Evolutionary conservation across 2,797 vertebrate species (phyloP).

Genomic region (Ambastaia sidthimunki): DNA sequence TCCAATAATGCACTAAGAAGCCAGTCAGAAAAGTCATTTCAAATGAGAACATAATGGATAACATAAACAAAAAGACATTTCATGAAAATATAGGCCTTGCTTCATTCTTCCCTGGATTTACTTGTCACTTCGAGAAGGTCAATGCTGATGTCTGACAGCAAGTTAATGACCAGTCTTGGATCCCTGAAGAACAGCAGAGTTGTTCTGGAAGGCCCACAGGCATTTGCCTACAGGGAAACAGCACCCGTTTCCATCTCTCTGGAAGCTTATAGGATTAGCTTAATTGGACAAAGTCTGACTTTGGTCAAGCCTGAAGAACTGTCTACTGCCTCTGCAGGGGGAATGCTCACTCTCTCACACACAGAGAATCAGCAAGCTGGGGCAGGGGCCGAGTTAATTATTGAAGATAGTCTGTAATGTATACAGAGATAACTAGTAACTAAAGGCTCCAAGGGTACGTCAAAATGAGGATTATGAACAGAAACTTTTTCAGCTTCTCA

Average conservation of each 20-base stretch:
- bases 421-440: slow-evolving; percentile 48
- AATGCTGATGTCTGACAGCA: slow-evolving; percentile 29
- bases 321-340: slow-evolving; percentile 23
- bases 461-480: slow-evolving; percentile 27
- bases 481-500: slow-evolving; percentile 22
- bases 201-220: slow-evolving; percentile 17
- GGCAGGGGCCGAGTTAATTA: slow-evolving; percentile 47
- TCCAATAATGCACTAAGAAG: slow-evolving; percentile 20
- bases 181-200: slow-evolving; percentile 13
- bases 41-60: neutral
- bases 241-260: slow-evolving; percentile 34
- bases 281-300: slow-evolving; percentile 46
- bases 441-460: slow-evolving; percentile 39
- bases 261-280: slow-evolving; percentile 46
- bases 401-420: slow-evolving; percentile 46
- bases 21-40: neutral
- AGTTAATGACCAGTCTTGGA: slow-evolving; percentile 9
- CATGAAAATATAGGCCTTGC: neutral
- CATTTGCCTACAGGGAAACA: slow-evolving; percentile 19
- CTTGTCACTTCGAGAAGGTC: slow-evolving; percentile 36
- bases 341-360: slow-evolving; percentile 22
- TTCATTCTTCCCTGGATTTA: slow-evolving; percentile 1
- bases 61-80: neutral
- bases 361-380: neutral
- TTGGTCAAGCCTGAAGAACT: slow-evolving; percentile 31